Evolutionary conservation across 2,888 invertebrate genomes (phyloP), one percentile per base, ranked within the genome.

Genomic region (Arctia plantaginis): DNA sequence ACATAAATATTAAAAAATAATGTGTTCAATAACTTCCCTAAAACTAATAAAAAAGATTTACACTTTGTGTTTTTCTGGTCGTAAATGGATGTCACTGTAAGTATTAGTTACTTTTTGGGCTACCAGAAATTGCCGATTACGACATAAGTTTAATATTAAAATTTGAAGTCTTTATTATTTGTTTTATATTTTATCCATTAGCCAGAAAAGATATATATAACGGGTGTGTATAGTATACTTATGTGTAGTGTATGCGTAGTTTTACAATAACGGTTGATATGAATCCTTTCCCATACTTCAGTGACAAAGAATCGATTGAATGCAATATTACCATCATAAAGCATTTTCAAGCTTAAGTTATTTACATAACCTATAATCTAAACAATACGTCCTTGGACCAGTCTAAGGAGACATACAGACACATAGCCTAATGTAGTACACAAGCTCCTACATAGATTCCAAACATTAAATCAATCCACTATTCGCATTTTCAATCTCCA

Each of bases 381-480:
- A 62, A 69, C 62, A 69, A 69, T 51, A 69, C 64, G 33, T 66
- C 65, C 51, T 44, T 41, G 47, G 30, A 39, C 47, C 51, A 62
- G 62, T 67, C 33, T 15, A 62, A 55, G 41, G 51, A 23, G 20
- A 64, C 33, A 55, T 59, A 39, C 10, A 55, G 8, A 30, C 23
- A 69, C 30, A 69, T 51, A 66, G 55, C 44, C 33, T 23, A 30
- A 23, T 66, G 27, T 18, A 65, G 51, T 69, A 55, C 66, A n/a
- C 30, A 30, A 39, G 72, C 41, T 74, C 69, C 76, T 73, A 72
- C 74, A 76, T 73, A 77, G 76, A 82, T 80, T 80, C 73, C 69
- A 76, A 78, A 70, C 77, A 78, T 82, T 84, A 86, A 85, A 86
- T 86, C 87, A 86, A 82, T 86, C 83, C 75, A 78, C 73, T 77